A percentile compares a stretch with the other conserved stretches of the same genome.
phyloP scores from a whole-genome alignment of 2,888 invertebrate species.

The Hyppa rectilinea region DNA sequence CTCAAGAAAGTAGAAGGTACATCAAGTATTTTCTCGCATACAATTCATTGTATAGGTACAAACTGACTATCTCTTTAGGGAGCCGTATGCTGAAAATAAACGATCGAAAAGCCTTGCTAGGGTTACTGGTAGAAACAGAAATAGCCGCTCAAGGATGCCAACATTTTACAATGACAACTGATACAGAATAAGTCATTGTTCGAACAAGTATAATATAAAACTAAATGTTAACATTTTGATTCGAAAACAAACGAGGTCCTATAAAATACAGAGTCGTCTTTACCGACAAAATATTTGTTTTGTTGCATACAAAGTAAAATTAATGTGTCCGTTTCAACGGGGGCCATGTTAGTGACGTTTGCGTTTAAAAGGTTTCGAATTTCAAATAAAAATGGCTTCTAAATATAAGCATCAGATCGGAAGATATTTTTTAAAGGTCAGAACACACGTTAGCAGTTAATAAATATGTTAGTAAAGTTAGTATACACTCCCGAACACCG shows the following conservation, averaged over 20 bases:
- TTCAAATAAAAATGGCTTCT: slow-evolving; percentile 10
- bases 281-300: slow-evolving; percentile 47
- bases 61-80: slow-evolving; percentile 30
- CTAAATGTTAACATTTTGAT: slow-evolving; percentile 56
- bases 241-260: slow-evolving; percentile 40
- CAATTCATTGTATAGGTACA: slow-evolving; percentile 42
- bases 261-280: slow-evolving; percentile 58
- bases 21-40: slow-evolving; percentile 36
- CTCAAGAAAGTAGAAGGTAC: neutral
- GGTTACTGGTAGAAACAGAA: slow-evolving; percentile 50
- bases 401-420: slow-evolving; percentile 14
- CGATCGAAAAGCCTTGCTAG: slow-evolving; percentile 36
- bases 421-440: slow-evolving; percentile 4
- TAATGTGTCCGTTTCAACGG: slow-evolving; percentile 38
- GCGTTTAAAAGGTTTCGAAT: slow-evolving; percentile 15
- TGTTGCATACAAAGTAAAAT: slow-evolving; percentile 50
- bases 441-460: neutral
- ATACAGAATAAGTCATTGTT: slow-evolving; percentile 54
- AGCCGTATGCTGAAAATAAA: slow-evolving; percentile 48
- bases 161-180: slow-evolving; percentile 53
- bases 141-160: slow-evolving; percentile 59
- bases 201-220: slow-evolving; percentile 48
- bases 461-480: slow-evolving; percentile 9
- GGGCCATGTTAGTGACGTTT: slow-evolving; percentile 26
- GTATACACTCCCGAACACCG: no score